Base-by-base conservation (phyloP, 1,140 invertebrate genomes). In the Hylaeus anthracinus region DNA sequence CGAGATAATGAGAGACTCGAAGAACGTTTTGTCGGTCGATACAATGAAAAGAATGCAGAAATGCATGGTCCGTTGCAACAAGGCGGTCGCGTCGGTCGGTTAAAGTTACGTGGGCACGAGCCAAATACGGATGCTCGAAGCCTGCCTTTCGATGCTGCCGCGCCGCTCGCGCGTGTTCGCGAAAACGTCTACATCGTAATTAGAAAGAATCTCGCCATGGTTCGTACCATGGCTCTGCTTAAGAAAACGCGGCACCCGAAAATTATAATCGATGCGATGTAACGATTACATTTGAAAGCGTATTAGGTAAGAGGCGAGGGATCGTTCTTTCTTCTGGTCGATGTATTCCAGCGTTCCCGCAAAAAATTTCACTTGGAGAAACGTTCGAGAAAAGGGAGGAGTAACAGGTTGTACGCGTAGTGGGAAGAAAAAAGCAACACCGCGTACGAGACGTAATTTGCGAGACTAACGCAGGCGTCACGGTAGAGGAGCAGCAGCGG, bases 61-160 rank as follows among this genome's bases (percentile, higher is more conserved):
- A 61, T 8, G 37, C 56, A 61, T 48, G 66, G 56, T 45, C 51
- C 63, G 51, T 15, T 66, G 56, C 58, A 48, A 14, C 41, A 37
- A 61, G 55, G 56, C 70, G 70, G 55, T 9, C 12, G 41, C 56
- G 66, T 45, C n/a, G 41, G 39, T 53, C 51, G 45, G 26, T 37
- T 10, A n/a, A 41, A 60, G 55, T 39, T 72, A 45, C 74, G 81
- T 83, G 80, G 79, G 75, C 84, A 84, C 71, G 71, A 39, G 67
- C 82, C 82, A 82, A 84, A 86, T 76, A 86, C 82, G 77, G 82
- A 56, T 60, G 71, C 60, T 15, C 12, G 79, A 58, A 14, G 71
- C 43, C 5, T 26, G 3, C 41, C 45, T 66, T 70, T 48, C 37
- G 58, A 8, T 63, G 14, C n/a, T 14, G 9, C 10, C 4, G 1